Evolutionary conservation across 2,888 invertebrate species (phyloP), one percentile per base, ranked within the genome.

Genomic region (Cheilosia scutellata): DNA sequence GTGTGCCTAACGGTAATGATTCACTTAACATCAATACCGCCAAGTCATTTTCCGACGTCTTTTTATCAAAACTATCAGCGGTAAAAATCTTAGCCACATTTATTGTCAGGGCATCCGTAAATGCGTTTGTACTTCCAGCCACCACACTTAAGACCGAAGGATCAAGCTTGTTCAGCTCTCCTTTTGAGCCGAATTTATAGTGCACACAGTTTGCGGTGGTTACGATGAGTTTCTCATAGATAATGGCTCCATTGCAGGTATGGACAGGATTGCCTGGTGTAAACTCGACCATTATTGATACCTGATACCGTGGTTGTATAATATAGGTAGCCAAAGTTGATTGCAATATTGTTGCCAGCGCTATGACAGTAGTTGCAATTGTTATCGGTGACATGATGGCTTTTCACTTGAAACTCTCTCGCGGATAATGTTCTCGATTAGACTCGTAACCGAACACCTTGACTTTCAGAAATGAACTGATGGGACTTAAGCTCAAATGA

Each of bases 201-300:
- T 88, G 82, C 5, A 89, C 44, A 82, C 90, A 90, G 16, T 72
- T 76, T 0, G 90, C 90, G 13, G 90, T 87, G 4, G 90, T 89
- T 27, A 89, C 31, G 33, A 90, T 88, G 7, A 89, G 58, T 42
- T 87, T 87, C 65, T 89, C 89, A n/a, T 88, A 88, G 0, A 90
- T 82, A 40, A 90, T 88, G 5, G 65, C 83, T 13, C 90, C 90
- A 75, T 89, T 90, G 55, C 90, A 90, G 20, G 88, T 31, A 66
- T 89, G 89, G 53, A 87, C 58, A 0, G 87, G 87, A 6, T 79
- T 60, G 51, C 57, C 82, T 5, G 71, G 68, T 0, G 82, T 88
- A 25, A 82, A 70, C 33, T 88, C 86, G 5, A 87, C 57, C 79
- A 87, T 76, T 11, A 90, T 62, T 16, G 88, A 87, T 3, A 89